phyloP scores from a whole-genome alignment of 2,888 invertebrate genomes.

The Microdon myrmicae region DNA sequence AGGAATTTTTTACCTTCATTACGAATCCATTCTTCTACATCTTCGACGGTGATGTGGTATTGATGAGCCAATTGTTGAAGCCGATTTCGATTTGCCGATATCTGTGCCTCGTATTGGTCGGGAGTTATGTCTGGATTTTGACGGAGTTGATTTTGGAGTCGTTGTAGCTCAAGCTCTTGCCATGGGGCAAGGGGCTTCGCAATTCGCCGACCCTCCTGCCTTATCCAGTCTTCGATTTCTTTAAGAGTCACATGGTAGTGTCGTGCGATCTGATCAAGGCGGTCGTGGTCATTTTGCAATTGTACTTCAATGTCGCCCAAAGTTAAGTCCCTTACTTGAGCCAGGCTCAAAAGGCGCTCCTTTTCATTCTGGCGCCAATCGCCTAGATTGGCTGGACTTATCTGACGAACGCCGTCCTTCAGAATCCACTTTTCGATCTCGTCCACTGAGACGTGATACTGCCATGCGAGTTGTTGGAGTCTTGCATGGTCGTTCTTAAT shows the following conservation, averaged over 20 bases:
- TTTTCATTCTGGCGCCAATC: slow-evolving; percentile 61
- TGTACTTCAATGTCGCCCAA: slow-evolving; percentile 62
- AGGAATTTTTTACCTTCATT: slow-evolving; percentile 59
- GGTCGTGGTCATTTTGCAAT: slow-evolving; percentile 59
- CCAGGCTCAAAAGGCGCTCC: slow-evolving; percentile 58
- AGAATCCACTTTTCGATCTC: slow-evolving; percentile 61
- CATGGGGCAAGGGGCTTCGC: slow-evolving; percentile 58
- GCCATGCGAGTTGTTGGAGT: slow-evolving; percentile 57
- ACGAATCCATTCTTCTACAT: slow-evolving; percentile 61
- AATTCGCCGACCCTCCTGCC: slow-evolving; percentile 59
- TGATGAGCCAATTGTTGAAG: slow-evolving; percentile 58
- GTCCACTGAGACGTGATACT: slow-evolving; percentile 59
- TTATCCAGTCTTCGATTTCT: slow-evolving; percentile 64
- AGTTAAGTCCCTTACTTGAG: slow-evolving; percentile 59
- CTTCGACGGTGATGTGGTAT: slow-evolving; percentile 60
- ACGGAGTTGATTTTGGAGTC: slow-evolving; percentile 58
- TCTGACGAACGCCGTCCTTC: slow-evolving; percentile 59
- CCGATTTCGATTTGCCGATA: slow-evolving; percentile 57
- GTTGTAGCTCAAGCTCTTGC: slow-evolving; percentile 58
- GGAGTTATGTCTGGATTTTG: too few relatives aligned
- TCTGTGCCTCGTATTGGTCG: slow-evolving; percentile 53
- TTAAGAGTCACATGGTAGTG: slow-evolving; percentile 63
- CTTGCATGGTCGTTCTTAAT: slow-evolving; percentile 57
- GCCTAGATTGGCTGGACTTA: slow-evolving; percentile 59
- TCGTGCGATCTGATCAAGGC: slow-evolving; percentile 59